A percentile compares a stretch with the other conserved stretches of the same genome.
These are phyloP conservation scores for Stictocephala bisonia DNA, from an alignment of 2,888 invertebrate species.

Conservation along the genomic window DNA sequence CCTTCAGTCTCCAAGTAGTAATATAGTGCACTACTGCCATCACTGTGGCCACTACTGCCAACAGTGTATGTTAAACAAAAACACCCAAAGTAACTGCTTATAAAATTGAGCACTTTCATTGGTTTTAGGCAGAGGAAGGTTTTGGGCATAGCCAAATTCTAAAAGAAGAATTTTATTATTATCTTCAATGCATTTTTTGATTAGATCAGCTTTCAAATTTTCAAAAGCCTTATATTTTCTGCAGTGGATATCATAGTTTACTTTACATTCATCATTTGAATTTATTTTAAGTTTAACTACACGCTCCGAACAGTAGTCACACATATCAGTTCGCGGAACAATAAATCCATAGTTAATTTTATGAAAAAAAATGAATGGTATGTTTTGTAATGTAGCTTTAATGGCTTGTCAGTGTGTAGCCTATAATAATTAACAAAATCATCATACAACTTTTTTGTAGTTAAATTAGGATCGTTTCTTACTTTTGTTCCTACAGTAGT, in stretches of 20 bases:
- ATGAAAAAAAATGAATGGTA: constrained; percentile 38
- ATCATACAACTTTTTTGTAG: not conserved
- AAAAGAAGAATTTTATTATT: constrained; percentile 30
- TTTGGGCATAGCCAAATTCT: constrained; percentile 46
- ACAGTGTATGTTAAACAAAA: constrained; percentile 44
- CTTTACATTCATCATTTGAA: constrained; percentile 42
- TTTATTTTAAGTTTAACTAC: constrained; percentile 28
- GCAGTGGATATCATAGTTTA: constrained; percentile 25
- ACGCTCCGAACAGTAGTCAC: constrained; percentile 38
- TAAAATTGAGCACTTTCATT: constrained; percentile 40
- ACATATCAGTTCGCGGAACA: constrained; percentile 36
- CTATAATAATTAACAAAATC: not conserved
- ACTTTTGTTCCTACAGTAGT: no score
- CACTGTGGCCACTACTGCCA: no score
- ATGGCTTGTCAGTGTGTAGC: not conserved
- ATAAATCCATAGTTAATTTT: constrained; percentile 39
- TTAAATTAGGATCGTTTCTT: no score
- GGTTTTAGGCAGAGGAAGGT: constrained; percentile 38
- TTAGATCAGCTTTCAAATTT: constrained; percentile 10
- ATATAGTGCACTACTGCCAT: constrained; percentile 38
- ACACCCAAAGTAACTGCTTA: constrained; percentile 38
- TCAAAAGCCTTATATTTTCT: constrained; percentile 20
- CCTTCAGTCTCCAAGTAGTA: no score
- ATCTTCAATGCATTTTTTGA: constrained; percentile 16
- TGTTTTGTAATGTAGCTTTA: constrained; percentile 13